A percentile compares a stretch with the other conserved stretches of the same genome.
These are phyloP conservation scores for Drosophila subquinaria DNA, from an alignment of 2,888 invertebrate species.

Conservation along the genomic window DNA sequence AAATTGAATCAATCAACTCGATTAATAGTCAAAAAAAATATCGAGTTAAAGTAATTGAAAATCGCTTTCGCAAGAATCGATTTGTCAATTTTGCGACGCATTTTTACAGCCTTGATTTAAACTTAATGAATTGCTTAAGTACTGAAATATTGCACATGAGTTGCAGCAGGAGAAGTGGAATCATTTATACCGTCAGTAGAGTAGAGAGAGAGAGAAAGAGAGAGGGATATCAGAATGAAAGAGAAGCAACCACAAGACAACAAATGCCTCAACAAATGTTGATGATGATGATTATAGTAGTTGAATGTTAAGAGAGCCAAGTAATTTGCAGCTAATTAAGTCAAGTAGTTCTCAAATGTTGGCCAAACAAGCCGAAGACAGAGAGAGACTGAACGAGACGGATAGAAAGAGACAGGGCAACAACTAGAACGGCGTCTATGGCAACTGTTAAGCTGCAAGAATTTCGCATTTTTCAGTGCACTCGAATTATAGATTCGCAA, in stretches of 20 bases:
- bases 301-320: constrained; percentile 24
- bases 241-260: constrained; percentile 19
- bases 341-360: constrained; percentile 38
- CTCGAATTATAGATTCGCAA: constrained; percentile 16
- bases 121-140: not conserved
- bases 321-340: constrained; percentile 61
- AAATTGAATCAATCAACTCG: too few relatives aligned
- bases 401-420: not conserved
- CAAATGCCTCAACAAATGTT: constrained; percentile 19
- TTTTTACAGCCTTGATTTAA: not conserved
- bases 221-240: not conserved
- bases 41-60: too few relatives aligned
- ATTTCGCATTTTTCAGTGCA: constrained; percentile 34
- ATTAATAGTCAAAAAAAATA: too few relatives aligned
- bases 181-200: constrained; percentile 3
- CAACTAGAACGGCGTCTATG: not conserved
- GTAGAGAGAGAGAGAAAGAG: not conserved
- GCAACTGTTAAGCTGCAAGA: not conserved
- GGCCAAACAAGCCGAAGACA: not conserved
- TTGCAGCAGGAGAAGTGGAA: constrained; percentile 9
- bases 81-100: too few relatives aligned
- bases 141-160: constrained; percentile 11
- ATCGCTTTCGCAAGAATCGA: too few relatives aligned
- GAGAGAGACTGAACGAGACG: not conserved
- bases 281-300: constrained; percentile 16